phyloP scores from a whole-genome alignment of 2,797 vertebrate species.

The Cossypha heuglini region DNA sequence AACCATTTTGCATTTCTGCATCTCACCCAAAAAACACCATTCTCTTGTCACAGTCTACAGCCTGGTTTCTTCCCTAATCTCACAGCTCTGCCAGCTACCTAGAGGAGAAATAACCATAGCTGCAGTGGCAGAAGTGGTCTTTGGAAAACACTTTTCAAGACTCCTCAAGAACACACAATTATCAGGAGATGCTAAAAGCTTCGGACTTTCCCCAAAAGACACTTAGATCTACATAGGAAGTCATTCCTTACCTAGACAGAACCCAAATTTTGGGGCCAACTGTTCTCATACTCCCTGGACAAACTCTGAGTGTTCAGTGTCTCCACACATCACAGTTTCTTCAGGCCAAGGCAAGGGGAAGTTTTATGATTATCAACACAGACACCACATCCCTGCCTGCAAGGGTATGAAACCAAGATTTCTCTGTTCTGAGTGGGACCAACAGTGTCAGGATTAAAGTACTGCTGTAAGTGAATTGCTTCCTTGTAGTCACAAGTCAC shows the following conservation, averaged over 20 bases:
- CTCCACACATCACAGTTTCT: background rate
- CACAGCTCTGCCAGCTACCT: background rate
- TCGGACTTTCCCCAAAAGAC: background rate
- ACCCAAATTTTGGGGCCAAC: background rate
- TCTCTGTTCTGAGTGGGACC: background rate
- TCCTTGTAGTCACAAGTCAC: conserved; percentile 2
- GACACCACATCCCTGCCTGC: background rate
- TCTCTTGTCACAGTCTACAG: background rate
- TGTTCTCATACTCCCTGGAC: background rate
- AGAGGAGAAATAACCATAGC: background rate
- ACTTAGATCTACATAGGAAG: background rate
- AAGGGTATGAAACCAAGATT: background rate
- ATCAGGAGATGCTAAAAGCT: background rate
- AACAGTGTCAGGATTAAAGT: background rate
- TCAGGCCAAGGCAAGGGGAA: background rate
- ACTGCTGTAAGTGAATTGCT: conserved; percentile 34
- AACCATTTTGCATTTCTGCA: background rate
- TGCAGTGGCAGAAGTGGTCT: background rate
- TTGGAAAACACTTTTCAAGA: background rate
- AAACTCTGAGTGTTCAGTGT: background rate
- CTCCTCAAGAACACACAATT: background rate
- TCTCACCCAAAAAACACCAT: background rate
- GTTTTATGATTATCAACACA: background rate
- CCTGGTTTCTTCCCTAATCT: background rate
- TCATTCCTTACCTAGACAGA: background rate